Evolutionary conservation across 1,140 invertebrate genomes (phyloP).

Genomic region (Medauroidea extradentata): DNA sequence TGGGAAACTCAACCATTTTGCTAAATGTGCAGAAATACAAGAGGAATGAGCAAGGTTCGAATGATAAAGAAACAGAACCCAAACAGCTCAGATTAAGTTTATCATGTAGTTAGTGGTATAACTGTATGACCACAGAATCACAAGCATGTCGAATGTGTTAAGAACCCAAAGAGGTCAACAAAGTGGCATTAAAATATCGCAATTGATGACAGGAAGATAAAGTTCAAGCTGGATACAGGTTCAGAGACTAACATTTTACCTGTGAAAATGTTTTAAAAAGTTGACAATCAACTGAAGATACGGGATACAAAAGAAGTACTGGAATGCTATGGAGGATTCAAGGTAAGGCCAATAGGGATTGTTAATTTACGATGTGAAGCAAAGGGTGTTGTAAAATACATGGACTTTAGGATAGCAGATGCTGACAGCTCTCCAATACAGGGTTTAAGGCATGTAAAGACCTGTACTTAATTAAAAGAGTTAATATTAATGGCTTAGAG

Average conservation of each 20-base stretch:
- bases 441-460: constrained; percentile 13
- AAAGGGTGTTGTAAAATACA: neutral
- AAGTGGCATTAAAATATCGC: constrained; percentile 11
- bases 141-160: neutral
- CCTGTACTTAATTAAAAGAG: constrained; percentile 6
- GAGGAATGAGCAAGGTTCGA: neutral
- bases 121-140: neutral
- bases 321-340: constrained; percentile 19
- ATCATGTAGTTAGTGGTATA: neutral
- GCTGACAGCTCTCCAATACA: constrained; percentile 10
- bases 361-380: neutral
- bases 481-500: neutral
- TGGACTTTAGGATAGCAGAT: constrained; percentile 12
- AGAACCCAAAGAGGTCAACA: neutral
- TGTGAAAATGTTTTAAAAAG: constrained; percentile 18
- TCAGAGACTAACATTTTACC: constrained; percentile 17
- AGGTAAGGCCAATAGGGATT: constrained; percentile 17
- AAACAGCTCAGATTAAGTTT: neutral
- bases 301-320: constrained; percentile 19
- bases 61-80: neutral
- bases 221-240: neutral
- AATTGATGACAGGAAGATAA: constrained; percentile 2
- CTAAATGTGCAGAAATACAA: constrained; percentile 8
- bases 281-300: constrained; percentile 15
- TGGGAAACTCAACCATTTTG: constrained; percentile 10